phyloP scores from a whole-genome alignment of 2,113 vertebrate species.

The Accipiter virgatus region DNA sequence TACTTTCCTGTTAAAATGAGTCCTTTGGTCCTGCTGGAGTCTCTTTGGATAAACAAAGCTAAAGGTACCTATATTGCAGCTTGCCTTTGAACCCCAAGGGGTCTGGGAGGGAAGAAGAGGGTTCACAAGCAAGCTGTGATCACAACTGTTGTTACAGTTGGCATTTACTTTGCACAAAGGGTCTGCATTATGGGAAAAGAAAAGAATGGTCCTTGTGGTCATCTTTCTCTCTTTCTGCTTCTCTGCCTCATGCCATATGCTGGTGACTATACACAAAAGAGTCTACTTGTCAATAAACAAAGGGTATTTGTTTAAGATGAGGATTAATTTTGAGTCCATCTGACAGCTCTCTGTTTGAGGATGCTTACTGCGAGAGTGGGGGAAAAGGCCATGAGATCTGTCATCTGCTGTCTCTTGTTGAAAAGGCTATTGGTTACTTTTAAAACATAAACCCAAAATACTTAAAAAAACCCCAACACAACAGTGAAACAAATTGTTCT shows the following conservation, averaged over 20 bases:
- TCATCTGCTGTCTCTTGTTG: neutral
- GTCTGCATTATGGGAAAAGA: neutral
- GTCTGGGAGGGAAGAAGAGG: neutral
- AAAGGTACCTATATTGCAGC: neutral
- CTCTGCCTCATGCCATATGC: neutral
- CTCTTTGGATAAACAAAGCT: neutral
- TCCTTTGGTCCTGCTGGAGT: neutral
- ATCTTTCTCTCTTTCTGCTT: neutral
- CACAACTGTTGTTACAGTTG: neutral
- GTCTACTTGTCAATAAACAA: neutral
- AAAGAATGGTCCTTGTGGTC: neutral
- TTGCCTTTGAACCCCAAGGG: neutral
- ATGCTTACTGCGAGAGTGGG: neutral
- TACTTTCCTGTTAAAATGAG: too few relatives aligned
- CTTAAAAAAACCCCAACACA: too few relatives aligned
- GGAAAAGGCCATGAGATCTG: neutral
- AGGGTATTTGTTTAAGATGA: neutral
- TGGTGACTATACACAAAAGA: neutral
- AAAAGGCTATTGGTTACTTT: neutral
- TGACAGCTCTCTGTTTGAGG: neutral
- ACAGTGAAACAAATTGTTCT: neutral
- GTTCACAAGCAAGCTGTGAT: neutral
- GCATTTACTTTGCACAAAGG: neutral
- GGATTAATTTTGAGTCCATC: neutral
- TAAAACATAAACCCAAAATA: neutral